phyloP scores from a whole-genome alignment of 1,140 invertebrate genomes.

The Anastrepha obliqua region DNA sequence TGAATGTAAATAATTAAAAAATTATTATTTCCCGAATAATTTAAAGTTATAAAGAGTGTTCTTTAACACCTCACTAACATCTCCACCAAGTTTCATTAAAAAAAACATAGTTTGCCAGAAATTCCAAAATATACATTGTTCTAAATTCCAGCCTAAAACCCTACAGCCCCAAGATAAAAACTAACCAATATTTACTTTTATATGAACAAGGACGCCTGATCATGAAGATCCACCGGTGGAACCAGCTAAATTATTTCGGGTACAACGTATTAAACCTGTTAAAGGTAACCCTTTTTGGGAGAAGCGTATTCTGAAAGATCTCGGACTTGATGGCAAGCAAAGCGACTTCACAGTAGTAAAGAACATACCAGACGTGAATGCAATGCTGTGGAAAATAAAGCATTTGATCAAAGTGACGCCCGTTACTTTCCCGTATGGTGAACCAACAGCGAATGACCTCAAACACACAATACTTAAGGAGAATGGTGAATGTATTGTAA shows the following conservation, averaged over 20 bases:
- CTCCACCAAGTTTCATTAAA: too few relatives aligned
- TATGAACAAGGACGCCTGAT: conserved; percentile 76
- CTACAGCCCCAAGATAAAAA: not conserved
- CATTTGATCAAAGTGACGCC: conserved; percentile 90
- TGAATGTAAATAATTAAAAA: too few relatives aligned
- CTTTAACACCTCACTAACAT: too few relatives aligned
- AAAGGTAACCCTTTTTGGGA: conserved; percentile 83
- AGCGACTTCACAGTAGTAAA: conserved; percentile 83
- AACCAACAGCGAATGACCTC: conserved; percentile 82
- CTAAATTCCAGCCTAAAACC: too few relatives aligned
- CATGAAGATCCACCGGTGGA: conserved; percentile 82
- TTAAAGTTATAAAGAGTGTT: too few relatives aligned
- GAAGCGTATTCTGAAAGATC: conserved; percentile 79
- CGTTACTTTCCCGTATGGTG: conserved; percentile 88
- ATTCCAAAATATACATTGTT: too few relatives aligned
- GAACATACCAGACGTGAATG: conserved; percentile 88
- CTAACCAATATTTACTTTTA: conserved; percentile 53
- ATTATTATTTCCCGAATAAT: too few relatives aligned
- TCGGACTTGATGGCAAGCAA: conserved; percentile 77
- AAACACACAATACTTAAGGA: conserved; percentile 83
- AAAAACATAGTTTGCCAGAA: too few relatives aligned
- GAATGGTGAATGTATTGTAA: conserved; percentile 85
- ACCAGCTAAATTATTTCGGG: conserved; percentile 85
- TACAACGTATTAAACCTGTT: conserved; percentile 81
- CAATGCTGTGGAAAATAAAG: conserved; percentile 87